Evolutionary conservation across 2,888 invertebrate species (phyloP).

Genomic region (Endotricha flammealis): DNA sequence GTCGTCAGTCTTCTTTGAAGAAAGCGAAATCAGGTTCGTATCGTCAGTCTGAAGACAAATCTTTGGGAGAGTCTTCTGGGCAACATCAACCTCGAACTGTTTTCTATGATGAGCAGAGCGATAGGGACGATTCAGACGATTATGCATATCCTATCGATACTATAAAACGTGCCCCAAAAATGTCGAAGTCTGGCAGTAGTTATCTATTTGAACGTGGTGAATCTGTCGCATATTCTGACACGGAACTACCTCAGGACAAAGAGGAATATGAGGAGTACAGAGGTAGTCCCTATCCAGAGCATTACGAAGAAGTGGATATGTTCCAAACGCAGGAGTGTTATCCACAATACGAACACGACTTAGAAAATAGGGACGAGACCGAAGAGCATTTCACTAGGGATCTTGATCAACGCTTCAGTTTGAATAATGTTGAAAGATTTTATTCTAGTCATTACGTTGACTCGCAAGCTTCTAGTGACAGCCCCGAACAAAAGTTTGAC

Average conservation of each 20-base stretch:
- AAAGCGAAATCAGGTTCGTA: constrained; percentile 53
- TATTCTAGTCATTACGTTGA: constrained; percentile 76
- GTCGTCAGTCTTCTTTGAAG: constrained; percentile 71
- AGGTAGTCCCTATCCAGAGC: constrained; percentile 69
- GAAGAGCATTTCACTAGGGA: constrained; percentile 55
- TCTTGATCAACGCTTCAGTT: constrained; percentile 68
- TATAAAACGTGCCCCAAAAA: constrained; percentile 70
- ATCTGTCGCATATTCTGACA: constrained; percentile 66
- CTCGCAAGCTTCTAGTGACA: constrained; percentile 81
- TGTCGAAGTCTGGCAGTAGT: constrained; percentile 57
- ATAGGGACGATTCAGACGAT: constrained; percentile 70
- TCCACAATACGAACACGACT: constrained; percentile 62
- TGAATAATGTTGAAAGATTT: constrained; percentile 69
- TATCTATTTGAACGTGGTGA: constrained; percentile 65
- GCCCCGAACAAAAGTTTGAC: constrained; percentile 86
- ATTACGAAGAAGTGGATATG: constrained; percentile 63
- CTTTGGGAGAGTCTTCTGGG: constrained; percentile 53
- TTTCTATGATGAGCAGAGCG: constrained; percentile 64
- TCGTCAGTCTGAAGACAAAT: constrained; percentile 56
- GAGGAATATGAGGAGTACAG: constrained; percentile 67
- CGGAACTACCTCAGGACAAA: constrained; percentile 61
- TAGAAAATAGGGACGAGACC: constrained; percentile 35
- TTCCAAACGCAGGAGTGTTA: constrained; percentile 71
- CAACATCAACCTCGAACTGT: constrained; percentile 45
- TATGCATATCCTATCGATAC: constrained; percentile 73